Percentiles rank a stretch among this genome's conserved stretches.
Conservation (phyloP, 2,888 invertebrate species). For the Falcaria lacertinaria region DNA sequence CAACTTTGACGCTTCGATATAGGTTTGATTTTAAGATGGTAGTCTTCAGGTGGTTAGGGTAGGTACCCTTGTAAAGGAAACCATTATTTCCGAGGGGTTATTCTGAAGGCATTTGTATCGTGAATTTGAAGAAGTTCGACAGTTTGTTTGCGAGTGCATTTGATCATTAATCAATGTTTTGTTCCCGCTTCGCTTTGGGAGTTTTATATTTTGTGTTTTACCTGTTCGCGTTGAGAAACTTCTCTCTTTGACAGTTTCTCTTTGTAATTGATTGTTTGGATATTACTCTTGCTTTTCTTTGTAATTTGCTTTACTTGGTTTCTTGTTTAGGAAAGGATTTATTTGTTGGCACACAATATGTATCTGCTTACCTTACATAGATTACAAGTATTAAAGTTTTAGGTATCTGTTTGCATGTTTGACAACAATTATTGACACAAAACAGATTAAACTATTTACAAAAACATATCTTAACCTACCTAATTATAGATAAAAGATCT, state of each 20-base stretch:
- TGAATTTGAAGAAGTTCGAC: conserved; percentile 79
- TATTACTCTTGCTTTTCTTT: conserved; percentile 23
- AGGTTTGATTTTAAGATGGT: conserved; percentile 21
- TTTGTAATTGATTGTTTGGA: conserved; percentile 71
- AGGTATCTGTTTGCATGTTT: too few relatives aligned
- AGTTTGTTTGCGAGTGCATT: conserved; percentile 80
- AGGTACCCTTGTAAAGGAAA: conserved; percentile 58
- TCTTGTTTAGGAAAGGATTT: too few relatives aligned
- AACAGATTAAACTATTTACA: too few relatives aligned
- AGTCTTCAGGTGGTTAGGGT: conserved; percentile 28
- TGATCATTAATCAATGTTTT: conserved; percentile 78
- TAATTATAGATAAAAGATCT: too few relatives aligned
- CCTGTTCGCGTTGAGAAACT: conserved; percentile 59
- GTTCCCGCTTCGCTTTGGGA: conserved; percentile 50
- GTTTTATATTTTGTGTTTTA: conserved; percentile 70
- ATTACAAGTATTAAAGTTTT: too few relatives aligned
- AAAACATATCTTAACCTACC: too few relatives aligned
- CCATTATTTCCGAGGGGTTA: conserved; percentile 77
- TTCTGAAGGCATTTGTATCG: conserved; percentile 73
- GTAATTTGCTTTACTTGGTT: conserved; percentile 8
- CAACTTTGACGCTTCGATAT: fast-evolving
- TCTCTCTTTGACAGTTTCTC: conserved; percentile 62
- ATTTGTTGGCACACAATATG: too few relatives aligned
- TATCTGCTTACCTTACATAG: too few relatives aligned
- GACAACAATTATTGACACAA: too few relatives aligned